Evolutionary conservation across 2,888 invertebrate genomes (phyloP).

Genomic region (Patella pellucida): DNA sequence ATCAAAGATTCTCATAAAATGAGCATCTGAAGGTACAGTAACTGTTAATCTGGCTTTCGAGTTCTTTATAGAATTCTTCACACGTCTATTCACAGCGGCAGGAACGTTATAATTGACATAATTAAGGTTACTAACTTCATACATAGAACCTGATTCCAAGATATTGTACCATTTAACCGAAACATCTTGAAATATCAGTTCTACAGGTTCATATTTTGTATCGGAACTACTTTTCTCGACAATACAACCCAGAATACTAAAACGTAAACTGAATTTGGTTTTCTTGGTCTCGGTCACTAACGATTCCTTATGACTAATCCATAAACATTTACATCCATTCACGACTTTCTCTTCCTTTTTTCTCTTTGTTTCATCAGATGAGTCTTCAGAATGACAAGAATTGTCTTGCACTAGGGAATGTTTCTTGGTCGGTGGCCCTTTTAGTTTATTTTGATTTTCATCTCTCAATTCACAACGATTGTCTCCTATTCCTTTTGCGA

Average conservation of each 20-base stretch:
- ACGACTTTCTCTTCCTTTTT: background rate
- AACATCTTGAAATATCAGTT: background rate
- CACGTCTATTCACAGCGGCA: background rate
- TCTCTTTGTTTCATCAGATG: background rate
- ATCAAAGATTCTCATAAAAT: background rate
- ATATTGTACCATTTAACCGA: background rate
- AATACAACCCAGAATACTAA: background rate
- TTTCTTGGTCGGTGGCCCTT: background rate
- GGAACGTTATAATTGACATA: background rate
- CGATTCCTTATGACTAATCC: conserved; percentile 1
- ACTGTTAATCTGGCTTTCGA: conserved; percentile 5
- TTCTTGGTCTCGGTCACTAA: background rate
- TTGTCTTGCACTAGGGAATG: background rate
- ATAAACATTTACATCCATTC: background rate
- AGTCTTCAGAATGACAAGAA: background rate
- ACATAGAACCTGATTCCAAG: background rate
- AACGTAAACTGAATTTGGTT: background rate
- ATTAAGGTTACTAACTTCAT: background rate
- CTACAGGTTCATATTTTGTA: background rate
- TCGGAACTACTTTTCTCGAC: background rate
- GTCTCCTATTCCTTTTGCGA: background rate
- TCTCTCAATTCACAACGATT: background rate
- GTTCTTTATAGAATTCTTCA: background rate
- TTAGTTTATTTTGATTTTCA: background rate
- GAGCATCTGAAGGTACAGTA: background rate